A percentile compares a stretch with the other conserved stretches of the same genome.
These are phyloP conservation scores for Alosa alosa DNA, from an alignment of 2,113 vertebrate genomes.

Conservation along the genomic window DNA sequence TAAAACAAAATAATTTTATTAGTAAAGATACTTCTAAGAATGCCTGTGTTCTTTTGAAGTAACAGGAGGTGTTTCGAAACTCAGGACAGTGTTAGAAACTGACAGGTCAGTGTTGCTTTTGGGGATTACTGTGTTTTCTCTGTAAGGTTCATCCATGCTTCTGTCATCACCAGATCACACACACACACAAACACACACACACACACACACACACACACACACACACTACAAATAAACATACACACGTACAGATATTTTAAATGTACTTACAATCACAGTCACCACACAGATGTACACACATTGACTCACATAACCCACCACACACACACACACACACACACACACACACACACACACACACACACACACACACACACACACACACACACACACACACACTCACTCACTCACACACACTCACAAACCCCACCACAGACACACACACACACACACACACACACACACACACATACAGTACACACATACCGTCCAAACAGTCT, in stretches of 20 bases:
- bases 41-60: too few relatives aligned
- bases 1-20: too few relatives aligned
- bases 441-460: not conserved
- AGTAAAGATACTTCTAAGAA: too few relatives aligned
- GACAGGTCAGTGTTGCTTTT: too few relatives aligned
- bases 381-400: not conserved
- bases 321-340: not conserved
- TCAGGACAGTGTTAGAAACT: too few relatives aligned
- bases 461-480: not conserved
- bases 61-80: too few relatives aligned
- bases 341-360: not conserved
- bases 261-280: not conserved
- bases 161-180: not conserved
- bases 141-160: too few relatives aligned
- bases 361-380: not conserved
- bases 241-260: not conserved
- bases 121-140: too few relatives aligned
- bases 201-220: not conserved
- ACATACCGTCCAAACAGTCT: not conserved
- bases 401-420: not conserved
- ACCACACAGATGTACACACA: not conserved
- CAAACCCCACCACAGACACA: not conserved
- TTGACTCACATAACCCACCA: not conserved
- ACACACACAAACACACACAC: not conserved
- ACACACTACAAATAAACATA: conserved; percentile 8